A percentile compares a stretch with the other conserved stretches of the same genome.
Conservation (phyloP, 2,888 invertebrate species). For the Rotaria sp. region DNA sequence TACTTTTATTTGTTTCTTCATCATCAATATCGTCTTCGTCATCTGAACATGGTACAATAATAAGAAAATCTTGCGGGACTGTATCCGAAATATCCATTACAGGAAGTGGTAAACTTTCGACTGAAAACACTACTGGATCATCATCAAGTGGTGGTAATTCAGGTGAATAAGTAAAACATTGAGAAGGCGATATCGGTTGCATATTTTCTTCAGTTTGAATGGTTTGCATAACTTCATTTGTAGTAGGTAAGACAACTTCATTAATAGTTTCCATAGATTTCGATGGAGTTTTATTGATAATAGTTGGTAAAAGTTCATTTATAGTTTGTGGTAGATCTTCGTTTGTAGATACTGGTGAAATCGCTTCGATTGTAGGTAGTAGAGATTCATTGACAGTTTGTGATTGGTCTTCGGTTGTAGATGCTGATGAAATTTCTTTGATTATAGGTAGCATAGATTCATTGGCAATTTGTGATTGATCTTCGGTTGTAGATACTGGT, state of each 20-base stretch:
- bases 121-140: neutral
- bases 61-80: neutral
- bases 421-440: no score
- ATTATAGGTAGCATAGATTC: no score
- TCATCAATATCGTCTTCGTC: neutral
- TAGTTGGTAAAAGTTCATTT: no score
- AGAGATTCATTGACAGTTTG: no score
- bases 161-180: neutral
- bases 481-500: neutral
- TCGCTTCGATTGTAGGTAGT: no score
- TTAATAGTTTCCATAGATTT: neutral
- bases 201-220: neutral
- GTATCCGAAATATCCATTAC: neutral
- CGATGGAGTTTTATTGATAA: neutral
- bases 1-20: neutral
- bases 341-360: neutral
- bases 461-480: no score
- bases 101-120: neutral
- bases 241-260: neutral
- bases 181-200: neutral
- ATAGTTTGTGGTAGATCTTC: neutral
- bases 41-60: constrained; percentile 19
- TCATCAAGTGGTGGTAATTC: neutral
- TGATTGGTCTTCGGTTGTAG: neutral
- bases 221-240: neutral